Conservation (phyloP, 2,113 vertebrate genomes). For the Apodemus speciosus region DNA sequence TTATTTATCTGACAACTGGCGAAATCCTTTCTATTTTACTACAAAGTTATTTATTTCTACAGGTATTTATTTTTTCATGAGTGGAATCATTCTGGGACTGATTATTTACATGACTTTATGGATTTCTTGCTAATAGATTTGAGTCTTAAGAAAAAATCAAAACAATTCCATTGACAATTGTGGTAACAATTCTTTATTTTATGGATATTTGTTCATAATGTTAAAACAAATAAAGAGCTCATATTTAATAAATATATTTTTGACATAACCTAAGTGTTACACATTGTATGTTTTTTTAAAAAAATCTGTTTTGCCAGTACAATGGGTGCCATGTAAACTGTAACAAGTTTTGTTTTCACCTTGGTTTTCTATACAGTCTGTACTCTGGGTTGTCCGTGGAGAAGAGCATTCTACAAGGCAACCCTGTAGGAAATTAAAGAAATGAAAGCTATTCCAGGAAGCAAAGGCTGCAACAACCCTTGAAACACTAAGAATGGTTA, state of each 20-base stretch:
- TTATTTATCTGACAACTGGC: constrained; percentile 63
- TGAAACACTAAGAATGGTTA: not conserved
- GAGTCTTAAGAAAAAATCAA: constrained; percentile 3
- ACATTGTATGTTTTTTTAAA: constrained; percentile 5
- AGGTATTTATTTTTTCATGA: constrained; percentile 85
- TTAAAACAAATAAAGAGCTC: constrained; percentile 49
- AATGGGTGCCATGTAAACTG: not conserved
- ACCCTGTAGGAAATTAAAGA: not conserved
- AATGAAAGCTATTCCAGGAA: not conserved
- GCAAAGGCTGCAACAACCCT: not conserved
- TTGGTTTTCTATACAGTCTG: constrained; percentile 17
- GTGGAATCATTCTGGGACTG: not conserved
- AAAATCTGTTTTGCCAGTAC: constrained; percentile 36
- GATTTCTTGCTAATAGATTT: constrained; percentile 56
- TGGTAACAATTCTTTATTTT: constrained; percentile 21
- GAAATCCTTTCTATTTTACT: constrained; percentile 83
- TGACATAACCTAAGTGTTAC: constrained; percentile 45
- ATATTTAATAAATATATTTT: constrained; percentile 51
- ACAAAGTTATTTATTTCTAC: constrained; percentile 86
- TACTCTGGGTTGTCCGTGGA: not conserved
- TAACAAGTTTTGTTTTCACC: constrained; percentile 18
- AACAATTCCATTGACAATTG: constrained; percentile 44
- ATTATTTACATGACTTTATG: constrained; percentile 48
- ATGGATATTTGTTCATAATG: not conserved
- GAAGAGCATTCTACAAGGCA: not conserved